Conservation (phyloP, 2,113 vertebrate genomes). For the Oxygymnocypris stewartii region DNA sequence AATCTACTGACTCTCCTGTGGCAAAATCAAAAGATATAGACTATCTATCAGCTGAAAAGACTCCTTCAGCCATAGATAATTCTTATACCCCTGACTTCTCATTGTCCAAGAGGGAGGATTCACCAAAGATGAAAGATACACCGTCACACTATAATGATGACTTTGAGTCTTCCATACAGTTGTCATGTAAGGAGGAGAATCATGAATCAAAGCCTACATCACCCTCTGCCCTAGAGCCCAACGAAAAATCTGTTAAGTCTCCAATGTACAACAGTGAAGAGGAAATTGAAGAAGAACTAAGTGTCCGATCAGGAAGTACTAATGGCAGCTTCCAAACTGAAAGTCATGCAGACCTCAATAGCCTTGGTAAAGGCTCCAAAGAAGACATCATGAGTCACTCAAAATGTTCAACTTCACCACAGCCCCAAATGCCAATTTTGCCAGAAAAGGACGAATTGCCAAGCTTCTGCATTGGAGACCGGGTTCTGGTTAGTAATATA, state of each 20-base stretch:
- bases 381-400: slow-evolving; percentile 57
- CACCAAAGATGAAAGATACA: slow-evolving; percentile 56
- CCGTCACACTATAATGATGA: slow-evolving; percentile 71
- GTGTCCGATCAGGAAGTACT: slow-evolving; percentile 71
- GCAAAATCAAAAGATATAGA: slow-evolving; percentile 60
- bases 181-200: slow-evolving; percentile 62
- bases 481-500: slow-evolving; percentile 87
- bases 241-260: slow-evolving; percentile 51
- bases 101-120: slow-evolving; percentile 66
- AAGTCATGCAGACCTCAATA: slow-evolving; percentile 75
- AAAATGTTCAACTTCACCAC: slow-evolving; percentile 57
- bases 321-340: slow-evolving; percentile 69
- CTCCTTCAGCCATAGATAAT: slow-evolving; percentile 59
- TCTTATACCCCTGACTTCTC: slow-evolving; percentile 70
- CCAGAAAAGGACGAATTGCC: slow-evolving; percentile 71
- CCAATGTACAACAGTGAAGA: slow-evolving; percentile 70
- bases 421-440: slow-evolving; percentile 48
- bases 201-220: slow-evolving; percentile 58
- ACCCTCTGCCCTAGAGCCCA: slow-evolving; percentile 54
- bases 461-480: slow-evolving; percentile 81
- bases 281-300: slow-evolving; percentile 82
- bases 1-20: slow-evolving; percentile 37
- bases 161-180: slow-evolving; percentile 73
- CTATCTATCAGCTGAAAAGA: slow-evolving; percentile 57
- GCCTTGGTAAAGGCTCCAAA: slow-evolving; percentile 68